Percentiles rank a stretch among this genome's conserved stretches.
These are phyloP conservation scores for Halotydeus destructor DNA, from an alignment of 1,140 invertebrate genomes.

Conservation along the genomic window DNA sequence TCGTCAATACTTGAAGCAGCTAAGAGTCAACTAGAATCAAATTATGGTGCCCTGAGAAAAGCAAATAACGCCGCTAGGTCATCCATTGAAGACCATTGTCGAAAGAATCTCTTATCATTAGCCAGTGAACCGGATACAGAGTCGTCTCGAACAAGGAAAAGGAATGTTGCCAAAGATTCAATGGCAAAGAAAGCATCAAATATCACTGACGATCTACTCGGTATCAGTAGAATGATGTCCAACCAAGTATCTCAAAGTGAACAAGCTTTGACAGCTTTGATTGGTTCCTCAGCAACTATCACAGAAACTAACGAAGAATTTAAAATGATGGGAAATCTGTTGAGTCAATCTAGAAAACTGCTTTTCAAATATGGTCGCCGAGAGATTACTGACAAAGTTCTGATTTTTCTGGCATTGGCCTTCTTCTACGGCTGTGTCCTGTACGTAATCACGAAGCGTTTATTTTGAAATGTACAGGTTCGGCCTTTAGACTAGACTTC, in stretches of 20 bases:
- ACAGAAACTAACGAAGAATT: constrained; percentile 57
- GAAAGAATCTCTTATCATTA: not conserved
- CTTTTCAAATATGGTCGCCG: constrained; percentile 78
- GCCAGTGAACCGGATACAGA: not conserved
- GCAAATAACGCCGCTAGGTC: not conserved
- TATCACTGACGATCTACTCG: constrained; percentile 58
- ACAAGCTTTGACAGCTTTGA: constrained; percentile 54
- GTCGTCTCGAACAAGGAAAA: not conserved
- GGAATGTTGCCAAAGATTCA: not conserved
- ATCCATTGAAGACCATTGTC: not conserved
- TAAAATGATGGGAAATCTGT: constrained; percentile 57
- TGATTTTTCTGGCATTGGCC: constrained; percentile 66
- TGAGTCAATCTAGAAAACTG: constrained; percentile 66
- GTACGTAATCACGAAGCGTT: constrained; percentile 70
- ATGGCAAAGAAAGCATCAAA: constrained; percentile 25
- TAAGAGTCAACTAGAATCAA: not conserved
- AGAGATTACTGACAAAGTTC: constrained; percentile 80
- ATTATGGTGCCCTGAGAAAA: not conserved
- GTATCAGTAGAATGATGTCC: constrained; percentile 58
- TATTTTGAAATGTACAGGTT: too few species aligned
- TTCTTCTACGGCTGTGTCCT: constrained; percentile 79
- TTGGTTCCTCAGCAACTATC: constrained; percentile 31
- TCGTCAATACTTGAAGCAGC: too few species aligned
- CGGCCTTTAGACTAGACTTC: too few species aligned
- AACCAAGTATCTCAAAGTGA: constrained; percentile 67